Evolutionary conservation across 2,797 vertebrate species (phyloP).

Genomic region (Triplophysa bombifrons): DNA sequence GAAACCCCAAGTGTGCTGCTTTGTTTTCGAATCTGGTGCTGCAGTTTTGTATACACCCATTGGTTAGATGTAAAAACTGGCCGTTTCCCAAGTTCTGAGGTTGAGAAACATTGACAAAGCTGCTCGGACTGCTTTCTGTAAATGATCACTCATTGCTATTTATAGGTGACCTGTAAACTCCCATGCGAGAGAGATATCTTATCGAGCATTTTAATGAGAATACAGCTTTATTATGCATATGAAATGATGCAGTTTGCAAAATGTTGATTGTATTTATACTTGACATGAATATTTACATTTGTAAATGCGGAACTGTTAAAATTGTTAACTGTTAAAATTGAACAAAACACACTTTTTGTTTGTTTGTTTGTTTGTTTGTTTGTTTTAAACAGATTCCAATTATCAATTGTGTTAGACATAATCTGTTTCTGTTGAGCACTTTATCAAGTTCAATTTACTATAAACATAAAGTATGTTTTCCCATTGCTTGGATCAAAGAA

Average conservation of each 20-base stretch:
- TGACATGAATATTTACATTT: constrained; percentile 29
- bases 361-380: constrained; percentile 19
- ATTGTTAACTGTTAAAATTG: constrained; percentile 21
- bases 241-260: constrained; percentile 31
- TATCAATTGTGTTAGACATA: background rate
- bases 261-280: constrained; percentile 33
- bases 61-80: constrained; percentile 82
- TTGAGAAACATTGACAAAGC: constrained; percentile 74
- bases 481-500: constrained; percentile 59
- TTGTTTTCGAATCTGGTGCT: constrained; percentile 48
- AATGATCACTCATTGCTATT: constrained; percentile 19
- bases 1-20: constrained; percentile 64
- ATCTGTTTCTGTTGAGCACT: constrained; percentile 9
- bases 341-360: constrained; percentile 21
- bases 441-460: too few species aligned
- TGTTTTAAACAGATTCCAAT: background rate
- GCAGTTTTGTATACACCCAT: constrained; percentile 57
- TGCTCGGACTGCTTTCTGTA: constrained; percentile 46
- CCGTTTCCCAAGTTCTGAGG: constrained; percentile 80
- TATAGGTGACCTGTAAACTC: constrained; percentile 6
- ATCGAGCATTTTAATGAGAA: constrained; percentile 39
- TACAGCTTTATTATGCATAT: constrained; percentile 20
- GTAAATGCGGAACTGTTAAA: constrained; percentile 20
- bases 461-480: constrained; percentile 57
- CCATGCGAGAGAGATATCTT: constrained; percentile 6